phyloP scores from a whole-genome alignment of 2,113 vertebrate genomes.

The Bubalus kerabau region DNA sequence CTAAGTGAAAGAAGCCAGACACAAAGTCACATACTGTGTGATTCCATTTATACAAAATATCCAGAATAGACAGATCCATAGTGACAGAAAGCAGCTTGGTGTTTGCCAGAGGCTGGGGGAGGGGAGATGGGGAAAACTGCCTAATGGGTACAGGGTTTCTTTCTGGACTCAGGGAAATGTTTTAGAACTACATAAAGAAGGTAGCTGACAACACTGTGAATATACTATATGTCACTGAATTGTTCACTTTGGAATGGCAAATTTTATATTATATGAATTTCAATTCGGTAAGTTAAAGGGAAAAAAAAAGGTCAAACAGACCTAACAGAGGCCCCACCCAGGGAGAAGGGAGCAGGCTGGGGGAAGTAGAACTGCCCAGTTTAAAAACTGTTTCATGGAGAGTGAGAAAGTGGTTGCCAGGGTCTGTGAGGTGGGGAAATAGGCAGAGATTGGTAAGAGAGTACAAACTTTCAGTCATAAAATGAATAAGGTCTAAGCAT shows the following conservation, averaged over 20 bases:
- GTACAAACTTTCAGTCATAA: background rate
- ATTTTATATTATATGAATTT: background rate
- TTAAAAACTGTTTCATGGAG: background rate
- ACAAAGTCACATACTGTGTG: background rate
- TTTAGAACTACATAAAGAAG: background rate
- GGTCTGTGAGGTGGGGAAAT: background rate
- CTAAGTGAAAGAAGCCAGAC: background rate
- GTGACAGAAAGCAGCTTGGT: background rate
- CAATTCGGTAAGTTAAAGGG: background rate
- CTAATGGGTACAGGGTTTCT: background rate
- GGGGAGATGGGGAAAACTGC: background rate
- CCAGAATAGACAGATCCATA: background rate
- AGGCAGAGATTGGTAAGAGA: background rate
- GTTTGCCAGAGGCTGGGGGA: background rate
- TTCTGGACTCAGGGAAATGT: background rate
- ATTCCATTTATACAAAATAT: slow-evolving; percentile 7
- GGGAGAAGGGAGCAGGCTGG: background rate
- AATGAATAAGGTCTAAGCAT: background rate
- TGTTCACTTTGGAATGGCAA: background rate
- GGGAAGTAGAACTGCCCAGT: background rate
- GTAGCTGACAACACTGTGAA: background rate
- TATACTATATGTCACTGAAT: background rate
- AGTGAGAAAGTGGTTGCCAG: background rate
- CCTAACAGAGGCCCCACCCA: background rate
- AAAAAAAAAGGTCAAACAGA: background rate